Percentiles rank a stretch among this genome's conserved stretches.
phyloP scores from a whole-genome alignment of 2,888 invertebrate genomes.

The Volucella inflata region DNA sequence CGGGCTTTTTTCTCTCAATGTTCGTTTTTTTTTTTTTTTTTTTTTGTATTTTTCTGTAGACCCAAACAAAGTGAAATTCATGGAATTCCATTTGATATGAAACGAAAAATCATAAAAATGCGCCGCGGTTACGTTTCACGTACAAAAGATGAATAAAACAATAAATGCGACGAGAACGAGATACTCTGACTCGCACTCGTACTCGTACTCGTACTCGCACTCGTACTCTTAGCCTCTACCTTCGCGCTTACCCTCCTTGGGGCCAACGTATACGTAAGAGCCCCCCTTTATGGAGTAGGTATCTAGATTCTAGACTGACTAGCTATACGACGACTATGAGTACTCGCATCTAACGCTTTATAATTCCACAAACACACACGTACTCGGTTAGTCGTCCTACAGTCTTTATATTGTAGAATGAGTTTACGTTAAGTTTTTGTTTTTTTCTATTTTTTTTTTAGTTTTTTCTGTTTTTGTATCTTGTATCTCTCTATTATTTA shows the following conservation, averaged over 20 bases:
- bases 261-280: conserved; percentile 5
- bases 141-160: conserved; percentile 75
- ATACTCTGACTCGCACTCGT: conserved; percentile 11
- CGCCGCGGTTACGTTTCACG: conserved; percentile 75
- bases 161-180: conserved; percentile 52
- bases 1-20: conserved; percentile 12
- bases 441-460: not conserved
- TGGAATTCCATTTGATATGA: conserved; percentile 76
- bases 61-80: conserved; percentile 74
- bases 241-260: conserved; percentile 38
- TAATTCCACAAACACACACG: conserved; percentile 37
- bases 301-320: conserved; percentile 1
- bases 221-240: conserved; percentile 14
- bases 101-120: conserved; percentile 76
- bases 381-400: not conserved
- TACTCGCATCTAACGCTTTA: conserved; percentile 20
- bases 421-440: conserved; percentile 7
- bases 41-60: conserved; percentile 39
- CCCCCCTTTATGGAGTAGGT: conserved; percentile 18
- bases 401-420: not conserved
- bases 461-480: conserved; percentile 1
- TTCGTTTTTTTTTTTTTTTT: not conserved
- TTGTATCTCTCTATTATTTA: conserved; percentile 71
- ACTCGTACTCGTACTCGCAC: not conserved
- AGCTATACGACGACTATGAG: not conserved